These are phyloP conservation scores for Hoplias malabaricus DNA, from an alignment of 2,113 vertebrate genomes.

Conservation along the genomic window DNA sequence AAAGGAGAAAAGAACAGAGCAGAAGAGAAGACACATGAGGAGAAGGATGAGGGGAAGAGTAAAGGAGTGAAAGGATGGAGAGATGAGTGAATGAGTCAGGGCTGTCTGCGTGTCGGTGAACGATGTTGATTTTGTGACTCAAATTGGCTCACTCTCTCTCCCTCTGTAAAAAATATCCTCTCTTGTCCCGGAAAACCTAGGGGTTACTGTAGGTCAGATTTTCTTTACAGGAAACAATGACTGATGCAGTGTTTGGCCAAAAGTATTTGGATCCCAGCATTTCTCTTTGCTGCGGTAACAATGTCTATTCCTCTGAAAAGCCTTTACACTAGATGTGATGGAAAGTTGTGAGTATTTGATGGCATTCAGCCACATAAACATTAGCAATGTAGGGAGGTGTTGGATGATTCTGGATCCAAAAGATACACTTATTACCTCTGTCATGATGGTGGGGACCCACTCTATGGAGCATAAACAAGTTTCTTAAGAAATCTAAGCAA, in stretches of 20 bases:
- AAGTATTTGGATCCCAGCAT: neutral
- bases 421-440: too few relatives aligned
- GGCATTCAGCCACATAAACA: neutral
- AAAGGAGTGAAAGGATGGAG: too few relatives aligned
- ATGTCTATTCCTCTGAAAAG: too few relatives aligned
- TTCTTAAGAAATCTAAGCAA: too few relatives aligned
- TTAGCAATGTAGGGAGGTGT: neutral
- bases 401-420: neutral
- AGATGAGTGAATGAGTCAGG: neutral
- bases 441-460: too few relatives aligned
- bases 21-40: neutral
- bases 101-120: neutral
- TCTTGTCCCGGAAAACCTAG: too few relatives aligned
- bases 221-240: neutral
- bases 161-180: neutral
- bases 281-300: too few relatives aligned
- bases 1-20: neutral
- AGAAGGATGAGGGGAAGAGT: neutral
- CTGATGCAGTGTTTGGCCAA: too few relatives aligned
- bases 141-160: neutral
- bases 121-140: neutral
- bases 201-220: slow-evolving; percentile 1
- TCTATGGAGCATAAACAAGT: too few relatives aligned
- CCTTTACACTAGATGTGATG: too few relatives aligned
- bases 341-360: too few relatives aligned